Evolutionary conservation across 1,140 invertebrate species (phyloP).

Genomic region (Drosophila mojavensis): DNA sequence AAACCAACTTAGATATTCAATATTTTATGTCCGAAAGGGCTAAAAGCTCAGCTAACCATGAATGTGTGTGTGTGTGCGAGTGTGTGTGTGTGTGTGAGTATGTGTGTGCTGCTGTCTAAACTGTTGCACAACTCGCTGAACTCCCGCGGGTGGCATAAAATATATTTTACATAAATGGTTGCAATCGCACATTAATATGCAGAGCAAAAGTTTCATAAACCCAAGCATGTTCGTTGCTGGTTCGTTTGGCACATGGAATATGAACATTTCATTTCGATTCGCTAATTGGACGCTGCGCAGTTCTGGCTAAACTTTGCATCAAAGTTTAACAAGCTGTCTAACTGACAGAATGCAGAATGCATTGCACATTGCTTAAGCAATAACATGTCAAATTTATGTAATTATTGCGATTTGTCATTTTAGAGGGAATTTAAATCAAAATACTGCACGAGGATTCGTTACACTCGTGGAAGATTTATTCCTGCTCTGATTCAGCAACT

Average conservation of each 20-base stretch:
- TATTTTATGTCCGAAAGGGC: slow-evolving; percentile 27
- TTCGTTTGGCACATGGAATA: background rate
- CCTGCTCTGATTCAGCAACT: background rate
- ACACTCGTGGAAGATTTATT: too few relatives aligned
- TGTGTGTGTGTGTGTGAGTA: background rate
- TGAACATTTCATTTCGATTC: slow-evolving; percentile 43
- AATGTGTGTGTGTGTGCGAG: background rate
- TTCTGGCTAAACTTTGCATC: slow-evolving; percentile 10
- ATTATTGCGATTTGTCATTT: slow-evolving; percentile 16
- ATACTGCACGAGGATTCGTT: too few relatives aligned
- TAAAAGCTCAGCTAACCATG: background rate
- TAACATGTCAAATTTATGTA: slow-evolving; percentile 24
- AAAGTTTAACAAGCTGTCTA: slow-evolving; percentile 32
- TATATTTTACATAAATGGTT: slow-evolving; percentile 77
- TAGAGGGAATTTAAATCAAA: background rate
- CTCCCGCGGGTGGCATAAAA: slow-evolving; percentile 72
- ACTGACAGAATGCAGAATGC: slow-evolving; percentile 17
- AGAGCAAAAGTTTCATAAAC: slow-evolving; percentile 58
- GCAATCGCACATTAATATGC: slow-evolving; percentile 70
- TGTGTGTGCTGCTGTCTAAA: slow-evolving; percentile 25
- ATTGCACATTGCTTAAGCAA: background rate
- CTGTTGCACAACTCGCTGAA: slow-evolving; percentile 50
- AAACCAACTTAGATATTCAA: slow-evolving; percentile 35
- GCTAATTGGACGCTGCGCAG: slow-evolving; percentile 51
- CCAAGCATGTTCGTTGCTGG: slow-evolving; percentile 2